phyloP scores from a whole-genome alignment of 2,888 invertebrate species.

The Campoplex nolae region DNA sequence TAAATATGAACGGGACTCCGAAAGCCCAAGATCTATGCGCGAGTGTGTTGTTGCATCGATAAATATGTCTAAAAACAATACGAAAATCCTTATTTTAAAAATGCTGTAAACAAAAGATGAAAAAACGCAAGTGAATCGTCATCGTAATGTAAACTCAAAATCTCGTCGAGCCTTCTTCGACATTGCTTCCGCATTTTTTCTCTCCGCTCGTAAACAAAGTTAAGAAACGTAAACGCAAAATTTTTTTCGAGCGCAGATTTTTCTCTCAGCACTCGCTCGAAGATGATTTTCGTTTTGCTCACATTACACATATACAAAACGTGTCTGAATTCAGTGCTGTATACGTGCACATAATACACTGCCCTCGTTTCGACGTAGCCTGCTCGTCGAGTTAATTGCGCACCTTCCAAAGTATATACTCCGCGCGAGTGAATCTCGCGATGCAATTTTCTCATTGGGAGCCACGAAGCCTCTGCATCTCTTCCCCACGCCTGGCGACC shows the following conservation, averaged over 20 bases:
- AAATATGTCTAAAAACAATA: constrained; percentile 14
- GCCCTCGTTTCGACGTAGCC: constrained; percentile 62
- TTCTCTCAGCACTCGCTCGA: constrained; percentile 39
- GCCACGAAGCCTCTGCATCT: constrained; percentile 26
- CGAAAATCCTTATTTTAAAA: neutral
- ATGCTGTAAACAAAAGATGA: neutral
- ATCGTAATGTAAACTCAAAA: neutral
- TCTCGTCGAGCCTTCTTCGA: neutral
- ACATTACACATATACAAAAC: constrained; percentile 12
- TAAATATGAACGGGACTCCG: constrained; percentile 64
- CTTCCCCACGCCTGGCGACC: constrained; percentile 9
- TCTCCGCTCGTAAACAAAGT: constrained; percentile 19
- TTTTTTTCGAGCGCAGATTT: constrained; percentile 10
- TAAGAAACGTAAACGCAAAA: neutral
- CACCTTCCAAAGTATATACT: constrained; percentile 58
- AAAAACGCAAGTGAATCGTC: neutral
- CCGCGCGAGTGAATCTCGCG: constrained; percentile 47
- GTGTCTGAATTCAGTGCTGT: constrained; percentile 7
- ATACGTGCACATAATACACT: constrained; percentile 49
- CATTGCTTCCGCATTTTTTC: constrained; percentile 3
- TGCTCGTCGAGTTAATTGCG: constrained; percentile 64
- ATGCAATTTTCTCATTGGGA: constrained; percentile 63
- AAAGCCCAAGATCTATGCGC: constrained; percentile 17
- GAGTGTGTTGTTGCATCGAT: neutral
- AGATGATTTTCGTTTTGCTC: constrained; percentile 17